phyloP scores from a whole-genome alignment of 1,140 invertebrate genomes.

The Reticulitermes speratus region DNA sequence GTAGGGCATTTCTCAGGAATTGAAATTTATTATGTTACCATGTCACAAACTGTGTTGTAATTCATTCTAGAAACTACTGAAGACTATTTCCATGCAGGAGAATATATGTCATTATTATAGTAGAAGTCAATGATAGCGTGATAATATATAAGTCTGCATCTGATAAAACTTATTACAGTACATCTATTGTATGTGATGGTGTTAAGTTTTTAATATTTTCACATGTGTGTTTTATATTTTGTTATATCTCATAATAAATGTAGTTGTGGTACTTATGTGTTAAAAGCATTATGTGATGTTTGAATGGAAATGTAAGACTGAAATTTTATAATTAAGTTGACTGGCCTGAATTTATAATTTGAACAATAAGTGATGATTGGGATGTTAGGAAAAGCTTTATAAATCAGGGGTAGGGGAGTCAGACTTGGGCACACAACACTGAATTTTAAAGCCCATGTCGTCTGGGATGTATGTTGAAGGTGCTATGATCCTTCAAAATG shows the following conservation, averaged over 20 bases:
- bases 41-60: neutral
- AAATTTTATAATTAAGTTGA: too few relatives aligned
- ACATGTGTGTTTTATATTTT: neutral
- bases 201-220: neutral
- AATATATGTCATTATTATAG: neutral
- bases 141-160: neutral
- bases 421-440: too few relatives aligned
- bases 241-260: neutral
- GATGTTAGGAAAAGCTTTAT: too few relatives aligned
- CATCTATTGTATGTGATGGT: neutral
- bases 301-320: neutral
- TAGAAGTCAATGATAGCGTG: neutral
- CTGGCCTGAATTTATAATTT: too few relatives aligned
- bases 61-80: neutral
- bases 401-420: too few relatives aligned
- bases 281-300: neutral
- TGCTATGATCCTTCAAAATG: too few relatives aligned
- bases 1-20: neutral
- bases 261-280: neutral
- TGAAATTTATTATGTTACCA: neutral
- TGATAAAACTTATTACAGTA: neutral
- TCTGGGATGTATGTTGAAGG: too few relatives aligned
- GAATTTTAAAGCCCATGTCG: too few relatives aligned
- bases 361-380: too few relatives aligned
- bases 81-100: neutral